Conservation (phyloP, 2,888 invertebrate species). For the Smittia aterrima region DNA sequence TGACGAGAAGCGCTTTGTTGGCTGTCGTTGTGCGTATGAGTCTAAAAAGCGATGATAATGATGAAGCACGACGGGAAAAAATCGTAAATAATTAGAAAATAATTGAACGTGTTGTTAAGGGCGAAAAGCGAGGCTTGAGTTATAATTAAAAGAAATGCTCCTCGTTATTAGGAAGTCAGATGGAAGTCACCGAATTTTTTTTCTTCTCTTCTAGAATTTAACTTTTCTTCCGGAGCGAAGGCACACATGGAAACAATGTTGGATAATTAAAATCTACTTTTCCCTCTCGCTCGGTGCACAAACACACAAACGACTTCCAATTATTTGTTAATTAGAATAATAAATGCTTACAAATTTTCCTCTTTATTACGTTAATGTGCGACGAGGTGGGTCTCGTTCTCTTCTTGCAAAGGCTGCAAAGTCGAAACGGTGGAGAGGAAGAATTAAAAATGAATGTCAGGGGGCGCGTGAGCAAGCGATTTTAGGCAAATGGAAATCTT, state of each 20-base stretch:
- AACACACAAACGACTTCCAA: constrained; percentile 15
- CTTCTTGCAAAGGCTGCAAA: no score
- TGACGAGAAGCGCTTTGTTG: not conserved
- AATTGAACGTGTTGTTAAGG: constrained; percentile 15
- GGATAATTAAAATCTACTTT: constrained; percentile 37
- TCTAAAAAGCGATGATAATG: not conserved
- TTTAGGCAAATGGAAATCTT: not conserved
- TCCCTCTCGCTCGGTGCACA: no score
- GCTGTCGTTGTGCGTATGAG: not conserved
- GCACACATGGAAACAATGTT: not conserved
- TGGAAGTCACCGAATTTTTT: not conserved
- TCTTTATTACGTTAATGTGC: not conserved
- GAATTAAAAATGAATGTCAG: not conserved
- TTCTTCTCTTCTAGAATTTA: no score
- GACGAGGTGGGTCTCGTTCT: not conserved
- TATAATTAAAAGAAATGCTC: constrained; percentile 18
- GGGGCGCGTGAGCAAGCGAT: not conserved
- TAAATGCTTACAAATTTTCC: constrained; percentile 19
- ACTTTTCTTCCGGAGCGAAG: not conserved
- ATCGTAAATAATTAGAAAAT: constrained; percentile 33
- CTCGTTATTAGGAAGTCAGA: not conserved
- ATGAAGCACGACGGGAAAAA: not conserved
- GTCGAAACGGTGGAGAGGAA: not conserved
- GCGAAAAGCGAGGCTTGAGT: not conserved
- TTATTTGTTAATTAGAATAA: constrained; percentile 41